phyloP scores from a whole-genome alignment of 2,888 invertebrate species.

The Lasioglossum pauxillum region DNA sequence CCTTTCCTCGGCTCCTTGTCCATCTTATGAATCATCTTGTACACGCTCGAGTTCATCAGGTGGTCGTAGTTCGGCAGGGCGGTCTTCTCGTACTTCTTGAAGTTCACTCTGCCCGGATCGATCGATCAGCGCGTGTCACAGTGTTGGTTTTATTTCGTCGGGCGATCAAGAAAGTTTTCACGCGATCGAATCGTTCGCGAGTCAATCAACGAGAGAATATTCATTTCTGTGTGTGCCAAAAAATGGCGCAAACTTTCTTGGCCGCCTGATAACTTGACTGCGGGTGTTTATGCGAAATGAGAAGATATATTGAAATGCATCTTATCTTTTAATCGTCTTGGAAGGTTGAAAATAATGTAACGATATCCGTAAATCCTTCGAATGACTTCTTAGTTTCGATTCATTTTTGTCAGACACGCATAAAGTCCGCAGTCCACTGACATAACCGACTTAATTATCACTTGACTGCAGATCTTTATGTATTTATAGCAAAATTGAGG shows the following conservation, averaged over 20 bases:
- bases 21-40: constrained; percentile 92
- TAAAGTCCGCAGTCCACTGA: too few species aligned
- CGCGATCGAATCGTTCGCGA: background rate
- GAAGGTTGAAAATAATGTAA: too few species aligned
- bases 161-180: background rate
- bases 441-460: too few species aligned
- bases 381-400: too few species aligned
- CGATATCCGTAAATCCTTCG: too few species aligned
- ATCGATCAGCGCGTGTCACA: background rate
- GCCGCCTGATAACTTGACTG: background rate
- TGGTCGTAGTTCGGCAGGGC: constrained; percentile 89
- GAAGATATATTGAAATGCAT: too few species aligned
- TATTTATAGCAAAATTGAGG: too few species aligned
- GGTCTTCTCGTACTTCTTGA: constrained; percentile 93
- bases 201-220: background rate
- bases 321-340: too few species aligned
- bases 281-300: background rate
- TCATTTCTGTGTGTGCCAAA: too few species aligned
- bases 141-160: background rate
- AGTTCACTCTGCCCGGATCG: constrained; percentile 90
- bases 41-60: constrained; percentile 92
- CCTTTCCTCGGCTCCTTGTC: constrained; percentile 88
- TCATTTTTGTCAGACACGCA: too few species aligned
- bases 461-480: too few species aligned
- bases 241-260: background rate